Conservation (phyloP, 1,140 invertebrate genomes). For the Cepaea nemoralis region DNA sequence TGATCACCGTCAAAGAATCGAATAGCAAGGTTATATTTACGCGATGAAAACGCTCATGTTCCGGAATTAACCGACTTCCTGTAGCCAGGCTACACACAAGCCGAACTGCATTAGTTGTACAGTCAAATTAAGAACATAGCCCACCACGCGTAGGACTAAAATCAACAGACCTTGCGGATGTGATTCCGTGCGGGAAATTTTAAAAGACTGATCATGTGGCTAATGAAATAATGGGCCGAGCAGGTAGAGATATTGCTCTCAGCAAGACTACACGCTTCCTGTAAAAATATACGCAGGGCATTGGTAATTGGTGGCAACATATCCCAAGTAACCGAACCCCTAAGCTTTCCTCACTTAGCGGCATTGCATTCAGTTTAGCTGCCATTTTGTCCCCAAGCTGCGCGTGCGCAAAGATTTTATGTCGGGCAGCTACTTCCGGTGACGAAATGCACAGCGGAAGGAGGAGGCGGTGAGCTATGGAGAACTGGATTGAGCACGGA, state of each 20-base stretch:
- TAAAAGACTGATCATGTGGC: background rate
- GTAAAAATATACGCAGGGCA: background rate
- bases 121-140: too few relatives aligned
- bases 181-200: background rate
- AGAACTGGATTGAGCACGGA: background rate
- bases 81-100: background rate
- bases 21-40: background rate
- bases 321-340: conserved; percentile 26
- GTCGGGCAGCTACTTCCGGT: conserved; percentile 36
- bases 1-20: too few relatives aligned
- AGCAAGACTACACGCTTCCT: conserved; percentile 7
- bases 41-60: background rate
- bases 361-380: conserved; percentile 32
- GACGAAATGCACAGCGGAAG: conserved; percentile 40
- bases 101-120: too few relatives aligned
- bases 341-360: conserved; percentile 34
- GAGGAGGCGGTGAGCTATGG: conserved; percentile 25
- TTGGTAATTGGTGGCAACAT: conserved; percentile 34
- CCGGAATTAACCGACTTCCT: background rate
- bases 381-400: conserved; percentile 22
- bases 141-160: background rate
- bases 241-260: conserved; percentile 23
- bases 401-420: conserved; percentile 36
- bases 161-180: background rate
- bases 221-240: conserved; percentile 34